These are phyloP conservation scores for Endomychus coccineus DNA, from an alignment of 2,888 invertebrate species.

Conservation along the genomic window DNA sequence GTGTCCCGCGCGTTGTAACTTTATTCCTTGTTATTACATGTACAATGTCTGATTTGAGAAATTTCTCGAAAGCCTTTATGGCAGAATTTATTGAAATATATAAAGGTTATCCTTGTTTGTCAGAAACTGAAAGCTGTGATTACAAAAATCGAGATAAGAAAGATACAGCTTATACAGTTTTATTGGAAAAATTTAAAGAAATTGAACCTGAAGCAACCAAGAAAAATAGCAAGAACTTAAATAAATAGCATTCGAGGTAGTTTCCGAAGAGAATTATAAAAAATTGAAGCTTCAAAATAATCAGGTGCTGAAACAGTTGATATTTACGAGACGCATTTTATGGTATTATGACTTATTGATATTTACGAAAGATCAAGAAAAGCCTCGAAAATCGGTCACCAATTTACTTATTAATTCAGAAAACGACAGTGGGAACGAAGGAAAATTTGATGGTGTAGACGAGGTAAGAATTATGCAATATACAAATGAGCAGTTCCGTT, in stretches of 20 bases:
- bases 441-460: slow-evolving; percentile 1
- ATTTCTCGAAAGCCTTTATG: slow-evolving; percentile 4
- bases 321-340: slow-evolving; percentile 1
- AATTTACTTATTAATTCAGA: neutral
- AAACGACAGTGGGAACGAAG: neutral
- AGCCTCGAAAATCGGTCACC: slow-evolving; percentile 4
- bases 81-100: slow-evolving; percentile 4
- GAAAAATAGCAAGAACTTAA: slow-evolving; percentile 1
- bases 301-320: slow-evolving; percentile 3
- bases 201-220: slow-evolving; percentile 3
- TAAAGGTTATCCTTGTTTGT: slow-evolving; percentile 8
- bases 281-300: slow-evolving; percentile 6
- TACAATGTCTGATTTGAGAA: too few relatives aligned
- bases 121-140: slow-evolving; percentile 5
- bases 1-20: neutral
- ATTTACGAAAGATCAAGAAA: slow-evolving; percentile 6
- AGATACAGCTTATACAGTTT: slow-evolving; percentile 4
- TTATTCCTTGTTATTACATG: too few relatives aligned
- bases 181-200: slow-evolving; percentile 9
- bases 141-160: slow-evolving; percentile 8
- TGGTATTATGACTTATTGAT: slow-evolving; percentile 10
- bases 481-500: neutral
- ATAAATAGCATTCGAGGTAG: neutral
- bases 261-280: slow-evolving; percentile 4
- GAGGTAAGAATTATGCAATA: slow-evolving; percentile 2